Base-by-base conservation (phyloP, 2,888 invertebrate species). In the Latrodectus elegans region DNA sequence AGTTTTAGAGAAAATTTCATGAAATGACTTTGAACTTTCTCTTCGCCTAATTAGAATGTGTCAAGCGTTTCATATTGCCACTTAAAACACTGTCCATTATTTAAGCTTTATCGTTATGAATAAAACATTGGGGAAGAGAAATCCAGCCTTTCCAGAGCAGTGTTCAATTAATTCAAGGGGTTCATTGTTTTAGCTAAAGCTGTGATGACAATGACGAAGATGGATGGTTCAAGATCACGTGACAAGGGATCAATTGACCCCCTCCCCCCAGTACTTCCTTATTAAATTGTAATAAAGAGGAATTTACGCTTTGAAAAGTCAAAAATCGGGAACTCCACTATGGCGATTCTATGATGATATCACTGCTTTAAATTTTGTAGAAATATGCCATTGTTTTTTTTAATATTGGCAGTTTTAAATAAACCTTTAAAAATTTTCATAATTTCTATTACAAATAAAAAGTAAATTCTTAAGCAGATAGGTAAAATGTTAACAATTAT, bases 101-200 rank as follows among this genome's bases (percentile, higher is more conserved):
- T 80, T 81, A 76, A 86, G 86, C 80, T 86, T 86, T 81, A 86
- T 86, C 86, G 81, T 86, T 86, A 86, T 81, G 81, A 86, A 86
- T 81, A 86, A 86, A 86, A 86, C 76, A 86, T 86, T 15, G 76
- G 6, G 53, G 71, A 38, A 26, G 72, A 26, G 72, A 78, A 77
- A 77, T 78, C 77, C 79, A 75, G 53, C 77, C 72, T 76, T n/a
- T 38, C 81, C 75, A 65, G 52, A 68, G 71, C 12, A 53, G 80
- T 86, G 76, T 77, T 86, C 81, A 86, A 86, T 86, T 86, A 81
- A 86, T 86, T 86, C 86, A 14, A 26, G 76, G 65, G 81, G 81
- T 86, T 86, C 81, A 86, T 81, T 86, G 86, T 86, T 86, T 86
- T 86, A 86, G 86, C 86, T 77, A 86, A 86, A 86, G 86, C 86